Conservation (phyloP, 2,113 vertebrate genomes). For the Sturnira hondurensis region DNA sequence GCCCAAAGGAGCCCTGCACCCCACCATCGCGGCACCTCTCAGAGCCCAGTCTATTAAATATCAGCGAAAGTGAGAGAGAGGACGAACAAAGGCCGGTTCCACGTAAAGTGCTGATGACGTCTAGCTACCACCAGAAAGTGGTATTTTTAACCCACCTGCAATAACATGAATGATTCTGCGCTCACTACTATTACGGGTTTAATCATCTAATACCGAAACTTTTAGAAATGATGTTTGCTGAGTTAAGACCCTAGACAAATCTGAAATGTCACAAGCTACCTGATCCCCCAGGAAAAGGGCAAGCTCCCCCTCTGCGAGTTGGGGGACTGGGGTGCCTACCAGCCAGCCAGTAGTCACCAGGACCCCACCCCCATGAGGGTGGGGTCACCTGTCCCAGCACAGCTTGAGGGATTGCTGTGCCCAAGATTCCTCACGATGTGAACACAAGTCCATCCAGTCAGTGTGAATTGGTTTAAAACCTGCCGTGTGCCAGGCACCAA, state of each 20-base stretch:
- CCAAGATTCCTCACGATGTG: neutral
- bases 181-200: neutral
- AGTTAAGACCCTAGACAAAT: too few species aligned
- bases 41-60: accelerated
- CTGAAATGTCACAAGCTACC: neutral
- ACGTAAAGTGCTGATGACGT: accelerated
- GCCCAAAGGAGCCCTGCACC: neutral
- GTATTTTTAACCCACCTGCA: neutral
- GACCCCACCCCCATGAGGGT: too few species aligned
- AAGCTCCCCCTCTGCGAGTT: neutral
- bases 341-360: accelerated
- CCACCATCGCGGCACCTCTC: neutral
- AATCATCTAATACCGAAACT: neutral
- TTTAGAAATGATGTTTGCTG: neutral
- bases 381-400: too few species aligned
- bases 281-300: neutral
- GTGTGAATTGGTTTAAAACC: neutral
- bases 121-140: neutral
- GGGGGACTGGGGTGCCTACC: neutral
- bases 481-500: neutral
- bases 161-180: too few species aligned
- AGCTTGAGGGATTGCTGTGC: neutral
- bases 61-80: neutral
- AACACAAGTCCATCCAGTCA: accelerated
- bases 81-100: too few species aligned